Base-by-base conservation (phyloP, 2,113 vertebrate genomes). In the Stigmatopora nigra region DNA sequence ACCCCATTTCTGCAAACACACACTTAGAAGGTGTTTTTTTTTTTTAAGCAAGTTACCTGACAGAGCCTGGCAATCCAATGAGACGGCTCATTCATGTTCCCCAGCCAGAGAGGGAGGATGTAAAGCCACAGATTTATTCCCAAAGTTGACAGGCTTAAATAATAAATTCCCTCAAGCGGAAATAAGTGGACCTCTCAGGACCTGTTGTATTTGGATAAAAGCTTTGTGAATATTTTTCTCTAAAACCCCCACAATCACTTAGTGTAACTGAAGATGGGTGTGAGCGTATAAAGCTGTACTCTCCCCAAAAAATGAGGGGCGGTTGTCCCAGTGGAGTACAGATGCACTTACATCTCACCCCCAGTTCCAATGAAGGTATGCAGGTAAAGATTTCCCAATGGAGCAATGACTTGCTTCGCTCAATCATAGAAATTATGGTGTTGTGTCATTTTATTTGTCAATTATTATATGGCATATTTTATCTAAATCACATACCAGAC, bases 321-420 rank as follows among this genome's bases (percentile, higher is more conserved):
- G 73, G 84, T 0, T 5, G 25, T 0, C 0, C 0, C 6, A 92
- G 92, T 31, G 17, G 67, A 69, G 9, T 47, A 19, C 4, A 90
- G 61, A n/a, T 77, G n/a, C 61, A 91, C 78, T 59, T 51, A 15
- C 68, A 87, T 31, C 3, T 31, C 25, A 31, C 25, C 83, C 38
- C 76, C 17, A 0, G 90, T 35, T 35, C 89, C 75, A 95, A 96
- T 57, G 65, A 91, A 67, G 81, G 86, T 2, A 84, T 82, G 47
- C 93, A 87, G 89, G 91, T 94, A 57, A 82, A 87, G 15, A 46
- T 15, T 69, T 6, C 12, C 10, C 57, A 59, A 22, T 22, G 13
- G 5, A 19, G 36, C 17, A 7, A n/a, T n/a, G 36, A 15, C 16
- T 14, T 20, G n/a, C n/a, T 20, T 46, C 1, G 19, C 13, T 17